A percentile compares a stretch with the other conserved stretches of the same genome.
Conservation (phyloP, 1,140 invertebrate species). For the Scylla paramamosain region DNA sequence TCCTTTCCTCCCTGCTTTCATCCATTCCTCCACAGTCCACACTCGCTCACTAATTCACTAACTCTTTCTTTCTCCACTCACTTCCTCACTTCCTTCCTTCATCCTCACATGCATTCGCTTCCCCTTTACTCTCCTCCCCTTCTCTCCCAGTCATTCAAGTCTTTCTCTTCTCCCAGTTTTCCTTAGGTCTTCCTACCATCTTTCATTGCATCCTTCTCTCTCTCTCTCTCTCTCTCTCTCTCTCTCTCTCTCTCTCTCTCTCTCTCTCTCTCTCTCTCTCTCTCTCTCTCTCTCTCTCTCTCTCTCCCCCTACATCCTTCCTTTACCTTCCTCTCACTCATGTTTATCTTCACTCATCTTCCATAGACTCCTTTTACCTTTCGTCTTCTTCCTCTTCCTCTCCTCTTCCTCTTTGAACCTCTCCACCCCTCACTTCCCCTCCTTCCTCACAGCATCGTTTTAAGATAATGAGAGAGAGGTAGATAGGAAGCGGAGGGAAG, state of each 20-base stretch:
- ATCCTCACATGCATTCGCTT: background rate
- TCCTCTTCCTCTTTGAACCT: constrained; percentile 25
- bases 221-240: background rate
- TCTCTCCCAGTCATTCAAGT: background rate
- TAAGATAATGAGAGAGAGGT: constrained; percentile 22
- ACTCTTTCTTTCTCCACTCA: background rate
- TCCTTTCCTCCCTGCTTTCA: background rate
- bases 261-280: background rate
- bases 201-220: background rate
- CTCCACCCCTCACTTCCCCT: background rate
- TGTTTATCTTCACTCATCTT: background rate
- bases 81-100: background rate
- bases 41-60: background rate
- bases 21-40: too few species aligned
- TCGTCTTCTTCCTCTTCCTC: background rate
- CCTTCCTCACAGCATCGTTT: background rate
- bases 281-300: background rate
- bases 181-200: background rate
- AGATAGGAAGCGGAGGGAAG: background rate
- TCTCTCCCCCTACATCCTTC: background rate
- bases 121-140: background rate
- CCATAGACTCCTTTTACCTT: background rate
- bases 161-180: background rate
- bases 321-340: background rate
- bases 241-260: background rate